Percentiles rank a stretch among this genome's conserved stretches.
Evolutionary conservation across 2,888 invertebrate genomes (phyloP).

Genomic region (Diaphora mendica): DNA sequence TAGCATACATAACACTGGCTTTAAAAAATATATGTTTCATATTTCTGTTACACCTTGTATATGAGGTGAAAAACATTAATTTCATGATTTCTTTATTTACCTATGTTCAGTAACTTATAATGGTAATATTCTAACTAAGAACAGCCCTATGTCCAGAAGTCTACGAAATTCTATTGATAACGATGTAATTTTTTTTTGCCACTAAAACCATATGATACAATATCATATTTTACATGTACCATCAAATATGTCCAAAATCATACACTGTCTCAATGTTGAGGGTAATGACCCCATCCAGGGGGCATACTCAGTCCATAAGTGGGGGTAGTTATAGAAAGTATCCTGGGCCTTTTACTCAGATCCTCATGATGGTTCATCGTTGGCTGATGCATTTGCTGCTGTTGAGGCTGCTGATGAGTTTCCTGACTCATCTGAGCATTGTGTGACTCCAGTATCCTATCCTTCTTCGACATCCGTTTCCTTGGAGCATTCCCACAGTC

Average conservation of each 20-base stretch:
- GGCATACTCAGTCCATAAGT: slow-evolving; percentile 69
- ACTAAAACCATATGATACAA: not conserved
- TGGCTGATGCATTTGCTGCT: slow-evolving; percentile 44
- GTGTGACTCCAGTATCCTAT: slow-evolving; percentile 61
- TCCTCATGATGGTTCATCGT: slow-evolving; percentile 64
- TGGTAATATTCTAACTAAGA: too few species aligned
- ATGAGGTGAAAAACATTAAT: too few species aligned
- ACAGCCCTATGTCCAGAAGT: too few species aligned
- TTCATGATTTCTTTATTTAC: too few species aligned
- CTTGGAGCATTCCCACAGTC: slow-evolving; percentile 64
- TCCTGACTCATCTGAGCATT: slow-evolving; percentile 35
- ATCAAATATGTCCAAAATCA: not conserved
- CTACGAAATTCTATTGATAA: too few species aligned
- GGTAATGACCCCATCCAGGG: slow-evolving; percentile 77
- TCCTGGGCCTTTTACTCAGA: slow-evolving; percentile 68
- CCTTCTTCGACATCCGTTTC: slow-evolving; percentile 72
- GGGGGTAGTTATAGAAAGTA: slow-evolving; percentile 67
- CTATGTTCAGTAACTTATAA: too few species aligned
- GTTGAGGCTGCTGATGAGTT: slow-evolving; percentile 32
- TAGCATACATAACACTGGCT: too few species aligned
- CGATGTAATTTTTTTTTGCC: too few species aligned
- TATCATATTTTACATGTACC: not conserved
- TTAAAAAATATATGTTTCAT: too few species aligned
- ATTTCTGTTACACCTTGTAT: too few species aligned
- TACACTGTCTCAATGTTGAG: slow-evolving; percentile 60